Evolutionary conservation across 2,888 invertebrate species (phyloP), one percentile per base, ranked within the genome.

Genomic region (Heteropelma amictum): DNA sequence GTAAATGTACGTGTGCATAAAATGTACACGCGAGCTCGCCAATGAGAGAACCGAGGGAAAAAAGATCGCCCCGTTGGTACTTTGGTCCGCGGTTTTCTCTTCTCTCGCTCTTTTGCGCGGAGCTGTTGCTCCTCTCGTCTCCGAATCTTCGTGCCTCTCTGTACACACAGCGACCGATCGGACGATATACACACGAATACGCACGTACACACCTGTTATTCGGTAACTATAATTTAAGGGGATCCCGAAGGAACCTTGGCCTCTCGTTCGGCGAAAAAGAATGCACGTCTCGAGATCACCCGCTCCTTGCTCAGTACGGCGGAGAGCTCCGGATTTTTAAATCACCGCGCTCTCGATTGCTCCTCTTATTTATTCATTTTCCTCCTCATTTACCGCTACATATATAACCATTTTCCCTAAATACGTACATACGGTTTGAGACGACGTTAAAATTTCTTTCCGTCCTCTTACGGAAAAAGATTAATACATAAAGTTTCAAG

Each of bases 211-310:
- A 49, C 21, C n/a, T 49, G 19, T 33, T 28, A 67, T 47, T 61
- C 54, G 19, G 7, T 30, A 61, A 61, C 53, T 61, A 72, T 67
- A 72, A 67, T 72, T 67, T 67, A 54, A 72, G 54, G 47, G 30
- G 33, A 56, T 61, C 47, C 61, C 47, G 54, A 56, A 61, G 61
- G 54, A 49, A 38, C 21, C 42, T 42, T 40, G 19, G 42, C 33
- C n/a, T n/a, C n/a, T n/a, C n/a, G n/a, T n/a, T n/a, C n/a, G n/a
- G n/a, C n/a, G n/a, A n/a, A 45, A 61, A 67, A 67, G 61, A 67
- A 72, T 61, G 26, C 45, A 17, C 60, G 60, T 53, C 61, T 61
- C 30, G 23, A 67, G 72, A 72, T 67, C 67, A 72, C 72, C 72
- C 67, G 67, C 67, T 40, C 38, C 47, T 61, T 33, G 49, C 17